Base-by-base conservation (phyloP, 2,888 invertebrate species). In the Rhagium mordax region DNA sequence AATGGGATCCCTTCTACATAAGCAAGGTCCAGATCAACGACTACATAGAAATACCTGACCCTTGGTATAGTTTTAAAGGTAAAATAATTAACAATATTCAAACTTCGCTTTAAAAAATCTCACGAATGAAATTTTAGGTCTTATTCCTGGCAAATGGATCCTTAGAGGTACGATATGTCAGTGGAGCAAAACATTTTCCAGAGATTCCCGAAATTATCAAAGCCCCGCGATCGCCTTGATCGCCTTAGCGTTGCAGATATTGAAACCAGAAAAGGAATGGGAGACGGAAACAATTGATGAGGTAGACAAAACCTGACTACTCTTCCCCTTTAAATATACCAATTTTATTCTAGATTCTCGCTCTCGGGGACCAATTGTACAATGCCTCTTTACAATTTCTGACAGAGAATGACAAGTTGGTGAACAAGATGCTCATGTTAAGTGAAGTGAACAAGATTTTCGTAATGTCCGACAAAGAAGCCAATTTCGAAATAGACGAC, bases 281-380 rank as follows among this genome's bases (percentile, higher is more conserved):
- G 77, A 74, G 18, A 69, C 72, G 7, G 85, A 86, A 10, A 86
- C 85, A 0, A 73, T 90, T 0, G 88, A 90, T 76, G 83, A 87
- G n/a, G 85, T 86, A 75, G 47, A 48, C 18, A 24, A 59, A 65
- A 13, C 21, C 20, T 6, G n/a, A n/a, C n/a, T n/a, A n/a, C n/a
- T n/a, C n/a, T n/a, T n/a, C n/a, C n/a, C n/a, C n/a, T 21, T 57
- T 7, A 41, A 1, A 8, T 20, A 29, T 21, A 47, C 18, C 20
- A 18, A 7, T 66, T 53, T 59, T 68, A 64, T 75, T 80, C 16
- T 71, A 87, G 86, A 78, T 87, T 10, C 74, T 90, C 0, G 79
- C 81, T 3, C 83, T 86, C 48, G 90, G 90, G 0, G 87, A 90
- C 74, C 77, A 76, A 7, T 88, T 88, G 41, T 90, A 89, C 75